Evolutionary conservation across 2,113 vertebrate genomes (phyloP), one percentile per base, ranked within the genome.

Genomic region (Actinemys pallida): DNA sequence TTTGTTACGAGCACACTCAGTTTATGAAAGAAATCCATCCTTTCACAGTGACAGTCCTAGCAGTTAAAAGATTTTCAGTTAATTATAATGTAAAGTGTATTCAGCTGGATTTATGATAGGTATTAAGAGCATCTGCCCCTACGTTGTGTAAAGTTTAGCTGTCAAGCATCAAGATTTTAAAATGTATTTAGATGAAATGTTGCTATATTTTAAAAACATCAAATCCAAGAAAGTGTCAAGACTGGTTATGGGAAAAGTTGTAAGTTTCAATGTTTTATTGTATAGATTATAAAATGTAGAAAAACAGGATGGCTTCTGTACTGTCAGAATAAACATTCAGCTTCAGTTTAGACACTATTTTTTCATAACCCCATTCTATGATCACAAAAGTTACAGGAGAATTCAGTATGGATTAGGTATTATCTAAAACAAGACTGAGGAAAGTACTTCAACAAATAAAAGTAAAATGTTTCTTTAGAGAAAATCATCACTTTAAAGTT

Each of bases 111-210:
- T 97, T 94, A 93, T 24, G 83, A 87, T n/a, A 84, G 88, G 84
- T 95, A 93, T 95, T 95, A 91, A 69, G 92, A 95, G 22, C 86
- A 96, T 96, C 86, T 97, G 85, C 65, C 94, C 56, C 90, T 91
- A 39, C 54, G 90, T 14, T 91, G 56, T 75, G 50, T 91, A 79
- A 91, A 35, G 89, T 94, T 93, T 81, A 95, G 78, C 54, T 92
- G 92, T 86, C 89, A 96, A 91, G 84, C 84, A 88, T 85, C 1
- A n/a, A 91, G 90, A 97, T 95, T 96, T 96, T 96, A 95, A 96
- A 87, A 75, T 78, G 3, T 80, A 93, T 96, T 94, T 69, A 83
- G 90, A 56, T 94, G 94, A 96, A 94, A 39, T 93, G 19, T 24
- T 87, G 49, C 31, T 95, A 88, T 84, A 81, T 90, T 95, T 97